Evolutionary conservation across 2,888 invertebrate genomes (phyloP).

Genomic region (Onchidella celtica): DNA sequence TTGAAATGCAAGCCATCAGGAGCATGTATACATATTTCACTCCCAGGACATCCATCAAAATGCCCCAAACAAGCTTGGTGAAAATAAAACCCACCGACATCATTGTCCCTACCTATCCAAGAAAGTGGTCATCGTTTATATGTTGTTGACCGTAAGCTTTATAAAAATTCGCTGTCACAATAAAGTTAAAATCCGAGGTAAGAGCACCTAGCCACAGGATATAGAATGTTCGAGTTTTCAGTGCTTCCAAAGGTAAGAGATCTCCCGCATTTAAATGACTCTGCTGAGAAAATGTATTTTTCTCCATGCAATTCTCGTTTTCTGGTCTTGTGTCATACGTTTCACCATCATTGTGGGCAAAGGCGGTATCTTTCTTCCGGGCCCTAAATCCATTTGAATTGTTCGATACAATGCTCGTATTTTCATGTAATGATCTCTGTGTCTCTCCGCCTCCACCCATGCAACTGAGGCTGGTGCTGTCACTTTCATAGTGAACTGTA

Average conservation of each 20-base stretch:
- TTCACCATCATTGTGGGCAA: neutral
- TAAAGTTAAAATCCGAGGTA: neutral
- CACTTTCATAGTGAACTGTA: neutral
- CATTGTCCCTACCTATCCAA: neutral
- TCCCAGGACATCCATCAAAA: neutral
- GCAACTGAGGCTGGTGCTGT: neutral
- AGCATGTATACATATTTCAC: neutral
- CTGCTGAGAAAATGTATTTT: too few species aligned
- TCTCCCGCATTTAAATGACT: too few species aligned
- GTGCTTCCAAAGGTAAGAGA: neutral
- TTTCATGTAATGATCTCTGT: too few species aligned
- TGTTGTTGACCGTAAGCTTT: neutral
- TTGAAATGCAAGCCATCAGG: neutral
- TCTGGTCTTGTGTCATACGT: neutral
- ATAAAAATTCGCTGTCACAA: neutral
- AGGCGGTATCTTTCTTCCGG: too few species aligned
- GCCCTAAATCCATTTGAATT: too few species aligned
- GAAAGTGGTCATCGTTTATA: slow-evolving; percentile 5
- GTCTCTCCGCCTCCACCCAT: neutral
- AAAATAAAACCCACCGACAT: neutral
- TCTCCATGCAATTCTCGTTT: neutral
- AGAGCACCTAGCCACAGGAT: neutral
- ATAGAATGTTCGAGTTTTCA: neutral
- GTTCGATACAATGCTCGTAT: too few species aligned
- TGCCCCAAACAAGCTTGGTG: neutral